These are phyloP conservation scores for Chesias legatella DNA, from an alignment of 2,888 invertebrate species.

Conservation along the genomic window DNA sequence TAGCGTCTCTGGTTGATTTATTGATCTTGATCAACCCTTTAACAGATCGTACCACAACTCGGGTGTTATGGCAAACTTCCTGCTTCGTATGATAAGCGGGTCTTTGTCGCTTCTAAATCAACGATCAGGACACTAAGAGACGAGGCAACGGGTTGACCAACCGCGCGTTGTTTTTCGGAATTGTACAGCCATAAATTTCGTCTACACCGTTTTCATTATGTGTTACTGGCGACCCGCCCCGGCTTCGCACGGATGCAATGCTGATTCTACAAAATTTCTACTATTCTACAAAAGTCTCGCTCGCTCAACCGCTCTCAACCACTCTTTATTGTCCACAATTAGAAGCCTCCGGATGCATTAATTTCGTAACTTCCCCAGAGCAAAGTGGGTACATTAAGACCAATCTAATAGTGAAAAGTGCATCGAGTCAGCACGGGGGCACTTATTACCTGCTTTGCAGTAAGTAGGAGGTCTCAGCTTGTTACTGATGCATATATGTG, in stretches of 20 bases:
- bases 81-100: slow-evolving; percentile 23
- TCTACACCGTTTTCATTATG: too few relatives aligned
- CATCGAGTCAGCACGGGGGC: slow-evolving; percentile 18
- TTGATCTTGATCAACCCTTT: slow-evolving; percentile 45
- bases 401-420: slow-evolving; percentile 56
- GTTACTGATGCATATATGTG: slow-evolving; percentile 6
- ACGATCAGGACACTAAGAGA: too few relatives aligned
- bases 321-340: slow-evolving; percentile 44
- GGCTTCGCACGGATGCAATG: too few relatives aligned
- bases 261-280: too few relatives aligned
- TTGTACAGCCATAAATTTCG: too few relatives aligned
- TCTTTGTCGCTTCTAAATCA: slow-evolving; percentile 4
- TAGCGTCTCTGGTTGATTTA: slow-evolving; percentile 62
- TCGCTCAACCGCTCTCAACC: slow-evolving; percentile 19
- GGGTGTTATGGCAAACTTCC: slow-evolving; percentile 43
- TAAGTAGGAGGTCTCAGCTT: slow-evolving; percentile 6
- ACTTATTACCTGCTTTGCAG: slow-evolving; percentile 10
- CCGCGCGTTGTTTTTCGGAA: too few relatives aligned
- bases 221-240: too few relatives aligned
- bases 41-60: slow-evolving; percentile 15
- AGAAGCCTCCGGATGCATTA: slow-evolving; percentile 54
- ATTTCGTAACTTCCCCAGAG: slow-evolving; percentile 59
- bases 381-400: slow-evolving; percentile 45
- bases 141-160: too few relatives aligned
- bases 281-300: too few relatives aligned